Conservation (phyloP, 1,140 invertebrate genomes). For the Saxidomus purpurata region DNA sequence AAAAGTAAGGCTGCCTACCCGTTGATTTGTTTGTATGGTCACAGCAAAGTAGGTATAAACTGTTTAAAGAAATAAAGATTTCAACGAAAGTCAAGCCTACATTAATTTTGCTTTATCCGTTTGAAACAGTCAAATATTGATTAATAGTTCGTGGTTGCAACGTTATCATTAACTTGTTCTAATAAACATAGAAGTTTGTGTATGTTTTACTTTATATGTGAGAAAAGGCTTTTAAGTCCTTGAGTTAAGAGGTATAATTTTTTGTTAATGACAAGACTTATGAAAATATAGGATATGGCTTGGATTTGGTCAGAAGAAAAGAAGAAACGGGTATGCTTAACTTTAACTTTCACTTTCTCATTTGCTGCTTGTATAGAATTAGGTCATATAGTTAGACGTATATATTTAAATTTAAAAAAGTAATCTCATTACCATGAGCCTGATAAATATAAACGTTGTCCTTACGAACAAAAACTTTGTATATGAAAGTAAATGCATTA, state of each 20-base stretch:
- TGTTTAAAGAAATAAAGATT: slow-evolving; percentile 12
- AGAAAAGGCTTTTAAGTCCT: neutral
- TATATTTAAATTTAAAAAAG: too few species aligned
- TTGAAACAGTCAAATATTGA: neutral
- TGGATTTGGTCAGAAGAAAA: neutral
- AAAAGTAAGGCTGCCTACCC: neutral
- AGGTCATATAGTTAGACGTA: too few species aligned
- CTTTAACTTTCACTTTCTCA: too few species aligned
- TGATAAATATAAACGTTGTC: too few species aligned
- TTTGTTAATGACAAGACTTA: too few species aligned
- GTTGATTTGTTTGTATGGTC: neutral
- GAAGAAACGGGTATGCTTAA: neutral
- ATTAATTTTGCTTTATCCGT: neutral
- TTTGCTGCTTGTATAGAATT: too few species aligned
- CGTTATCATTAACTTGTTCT: neutral
- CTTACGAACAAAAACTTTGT: too few species aligned
- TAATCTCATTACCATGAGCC: too few species aligned
- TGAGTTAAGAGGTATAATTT: neutral
- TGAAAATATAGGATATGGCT: neutral
- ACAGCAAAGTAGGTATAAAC: slow-evolving; percentile 7
- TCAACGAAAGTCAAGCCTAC: neutral
- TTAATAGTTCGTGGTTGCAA: neutral
- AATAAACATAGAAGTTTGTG: neutral
- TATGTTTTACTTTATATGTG: neutral
- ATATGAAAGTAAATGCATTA: too few species aligned